Evolutionary conservation across 2,797 vertebrate genomes (phyloP).

Genomic region (Balearica regulorum): DNA sequence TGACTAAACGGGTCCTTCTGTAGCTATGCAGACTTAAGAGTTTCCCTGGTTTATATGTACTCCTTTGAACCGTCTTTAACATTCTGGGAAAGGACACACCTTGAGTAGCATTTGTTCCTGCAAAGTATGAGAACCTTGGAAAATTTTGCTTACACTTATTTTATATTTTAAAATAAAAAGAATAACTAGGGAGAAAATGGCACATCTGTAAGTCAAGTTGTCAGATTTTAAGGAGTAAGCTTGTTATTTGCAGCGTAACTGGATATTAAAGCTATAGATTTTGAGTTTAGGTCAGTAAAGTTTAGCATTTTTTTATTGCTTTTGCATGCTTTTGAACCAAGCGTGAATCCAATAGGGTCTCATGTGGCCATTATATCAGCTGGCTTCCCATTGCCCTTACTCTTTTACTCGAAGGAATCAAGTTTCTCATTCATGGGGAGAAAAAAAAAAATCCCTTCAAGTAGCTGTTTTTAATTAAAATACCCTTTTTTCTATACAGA

Average conservation of each 20-base stretch:
- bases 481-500: background rate
- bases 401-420: background rate
- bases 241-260: background rate
- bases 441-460: background rate
- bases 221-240: background rate
- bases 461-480: background rate
- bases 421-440: background rate
- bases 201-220: background rate
- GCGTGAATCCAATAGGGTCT: background rate
- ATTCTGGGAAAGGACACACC: background rate
- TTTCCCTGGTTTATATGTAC: background rate
- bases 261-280: background rate
- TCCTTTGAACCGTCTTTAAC: background rate
- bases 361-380: background rate
- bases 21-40: background rate
- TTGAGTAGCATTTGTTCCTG: background rate
- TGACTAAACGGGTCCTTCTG: background rate
- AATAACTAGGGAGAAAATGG: background rate
- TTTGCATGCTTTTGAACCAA: background rate
- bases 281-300: background rate
- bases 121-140: background rate
- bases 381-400: background rate
- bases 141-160: background rate
- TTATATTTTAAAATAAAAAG: background rate
- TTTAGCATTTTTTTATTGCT: background rate